phyloP scores from a whole-genome alignment of 2,888 invertebrate genomes.

The Synanthedon andrenaeformis region DNA sequence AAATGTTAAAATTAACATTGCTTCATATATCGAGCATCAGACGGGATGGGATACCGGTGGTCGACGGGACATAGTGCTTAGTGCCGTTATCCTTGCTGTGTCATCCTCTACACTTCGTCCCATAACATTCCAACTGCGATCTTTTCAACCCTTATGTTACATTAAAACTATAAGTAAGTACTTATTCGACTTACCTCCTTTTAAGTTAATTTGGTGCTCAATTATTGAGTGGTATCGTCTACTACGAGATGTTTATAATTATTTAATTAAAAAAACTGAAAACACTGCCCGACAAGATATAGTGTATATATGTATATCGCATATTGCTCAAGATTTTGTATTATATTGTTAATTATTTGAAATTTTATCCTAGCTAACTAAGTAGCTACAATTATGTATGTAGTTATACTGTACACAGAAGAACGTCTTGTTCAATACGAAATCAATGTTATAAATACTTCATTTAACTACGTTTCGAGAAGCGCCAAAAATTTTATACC shows the following conservation, averaged over 20 bases:
- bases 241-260: slow-evolving; percentile 20
- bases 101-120: slow-evolving; percentile 1
- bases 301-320: slow-evolving; percentile 18
- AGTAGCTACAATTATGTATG: slow-evolving; percentile 55
- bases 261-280: slow-evolving; percentile 39
- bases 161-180: too few species aligned
- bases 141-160: too few species aligned
- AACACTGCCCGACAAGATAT: slow-evolving; percentile 40
- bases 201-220: slow-evolving; percentile 49
- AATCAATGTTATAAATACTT: slow-evolving; percentile 20
- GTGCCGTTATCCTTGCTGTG: background rate
- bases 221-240: slow-evolving; percentile 41
- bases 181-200: slow-evolving; percentile 4
- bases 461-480: slow-evolving; percentile 43
- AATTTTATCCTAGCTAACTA: slow-evolving; percentile 64
- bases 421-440: slow-evolving; percentile 45
- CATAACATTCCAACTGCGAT: slow-evolving; percentile 5
- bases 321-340: slow-evolving; percentile 51
- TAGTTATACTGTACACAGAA: slow-evolving; percentile 56
- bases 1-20: slow-evolving; percentile 69
- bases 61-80: background rate
- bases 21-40: too few species aligned
- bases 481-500: slow-evolving; percentile 34
- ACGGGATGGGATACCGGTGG: background rate
- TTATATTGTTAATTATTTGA: slow-evolving; percentile 54